Percentiles rank a stretch among this genome's conserved stretches.
These are phyloP conservation scores for Willowsia nigromaculata DNA, from an alignment of 2,888 invertebrate genomes.

Conservation along the genomic window DNA sequence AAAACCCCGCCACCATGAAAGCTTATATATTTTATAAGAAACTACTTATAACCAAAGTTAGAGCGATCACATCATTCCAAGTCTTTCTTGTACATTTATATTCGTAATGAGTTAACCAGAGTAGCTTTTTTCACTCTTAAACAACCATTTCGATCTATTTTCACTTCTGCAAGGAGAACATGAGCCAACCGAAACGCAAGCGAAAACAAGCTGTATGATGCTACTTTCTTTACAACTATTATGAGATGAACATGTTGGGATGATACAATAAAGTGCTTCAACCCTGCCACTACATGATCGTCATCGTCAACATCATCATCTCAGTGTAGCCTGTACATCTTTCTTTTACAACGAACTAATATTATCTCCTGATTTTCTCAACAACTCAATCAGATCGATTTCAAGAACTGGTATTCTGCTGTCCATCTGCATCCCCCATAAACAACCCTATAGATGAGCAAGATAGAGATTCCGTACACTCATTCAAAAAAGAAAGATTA, in stretches of 20 bases:
- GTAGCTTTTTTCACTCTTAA: neutral
- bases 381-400: constrained; percentile 50
- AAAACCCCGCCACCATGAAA: neutral
- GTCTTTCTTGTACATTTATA: neutral
- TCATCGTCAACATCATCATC: neutral
- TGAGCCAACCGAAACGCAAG: neutral
- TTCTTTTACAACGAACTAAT: neutral
- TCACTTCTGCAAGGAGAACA: neutral
- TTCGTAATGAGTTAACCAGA: neutral
- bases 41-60: neutral
- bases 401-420: constrained; percentile 19
- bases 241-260: neutral
- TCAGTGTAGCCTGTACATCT: neutral
- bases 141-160: neutral
- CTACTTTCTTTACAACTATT: no score
- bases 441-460: neutral
- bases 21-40: neutral
- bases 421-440: neutral
- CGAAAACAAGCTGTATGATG: no score
- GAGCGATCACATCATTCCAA: constrained; percentile 2
- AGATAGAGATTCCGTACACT: no score
- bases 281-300: neutral
- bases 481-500: no score
- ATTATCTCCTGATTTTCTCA: neutral
- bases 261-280: neutral